Conservation (phyloP, 2,797 vertebrate species). For the Thamnophis elegans region DNA sequence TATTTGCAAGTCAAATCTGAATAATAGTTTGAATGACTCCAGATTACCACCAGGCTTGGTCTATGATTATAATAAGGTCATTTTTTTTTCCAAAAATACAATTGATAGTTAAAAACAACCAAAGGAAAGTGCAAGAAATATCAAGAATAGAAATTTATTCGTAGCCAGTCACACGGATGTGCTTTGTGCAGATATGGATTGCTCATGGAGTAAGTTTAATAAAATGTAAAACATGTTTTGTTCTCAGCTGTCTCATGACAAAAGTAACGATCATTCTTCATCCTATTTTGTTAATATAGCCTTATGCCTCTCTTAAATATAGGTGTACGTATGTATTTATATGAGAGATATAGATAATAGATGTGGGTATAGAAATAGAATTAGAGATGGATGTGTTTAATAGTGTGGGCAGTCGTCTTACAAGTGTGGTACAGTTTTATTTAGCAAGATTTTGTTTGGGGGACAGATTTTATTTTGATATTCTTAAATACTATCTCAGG, state of each 20-base stretch:
- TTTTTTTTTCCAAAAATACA: background rate
- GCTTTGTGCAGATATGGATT: background rate
- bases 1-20: background rate
- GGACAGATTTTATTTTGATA: slow-evolving; percentile 56
- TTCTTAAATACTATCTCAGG: slow-evolving; percentile 63
- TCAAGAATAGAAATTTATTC: background rate
- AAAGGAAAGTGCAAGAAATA: slow-evolving; percentile 9
- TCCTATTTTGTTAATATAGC: background rate
- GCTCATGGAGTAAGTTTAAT: slow-evolving; percentile 33
- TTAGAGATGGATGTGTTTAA: background rate
- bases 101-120: background rate
- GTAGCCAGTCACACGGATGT: background rate
- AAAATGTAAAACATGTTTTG: slow-evolving; percentile 3
- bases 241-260: slow-evolving; percentile 40
- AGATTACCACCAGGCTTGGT: background rate
- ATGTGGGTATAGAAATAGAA: background rate
- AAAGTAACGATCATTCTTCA: background rate
- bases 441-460: background rate
- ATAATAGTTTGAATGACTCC: background rate
- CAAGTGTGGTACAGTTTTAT: background rate
- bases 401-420: background rate
- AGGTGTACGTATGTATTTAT: background rate
- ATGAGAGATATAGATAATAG: background rate
- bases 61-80: background rate
- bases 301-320: background rate